Evolutionary conservation across 2,113 vertebrate species (phyloP).

Genomic region (Gymnobelideus leadbeateri): DNA sequence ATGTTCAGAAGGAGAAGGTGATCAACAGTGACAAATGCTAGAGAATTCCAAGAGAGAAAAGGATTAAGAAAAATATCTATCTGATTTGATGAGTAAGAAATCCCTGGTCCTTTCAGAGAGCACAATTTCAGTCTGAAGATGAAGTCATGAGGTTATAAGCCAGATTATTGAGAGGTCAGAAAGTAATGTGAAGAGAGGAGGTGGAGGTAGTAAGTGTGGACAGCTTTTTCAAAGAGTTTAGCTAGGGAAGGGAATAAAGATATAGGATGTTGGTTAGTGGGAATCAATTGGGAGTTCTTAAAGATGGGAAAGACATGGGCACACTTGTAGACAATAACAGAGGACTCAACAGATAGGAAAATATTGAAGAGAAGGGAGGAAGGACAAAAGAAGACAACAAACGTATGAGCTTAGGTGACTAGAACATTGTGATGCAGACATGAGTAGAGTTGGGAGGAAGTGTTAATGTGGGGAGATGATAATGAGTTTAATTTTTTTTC

Average conservation of each 20-base stretch:
- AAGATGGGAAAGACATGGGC: not conserved
- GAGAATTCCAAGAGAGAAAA: not conserved
- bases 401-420: not conserved
- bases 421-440: not conserved
- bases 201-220: no score
- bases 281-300: not conserved
- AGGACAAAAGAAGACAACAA: not conserved
- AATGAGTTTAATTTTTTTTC: not conserved
- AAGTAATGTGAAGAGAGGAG: not conserved
- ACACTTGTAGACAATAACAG: not conserved
- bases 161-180: not conserved
- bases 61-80: not conserved
- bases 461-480: not conserved
- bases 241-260: not conserved
- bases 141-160: not conserved
- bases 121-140: not conserved
- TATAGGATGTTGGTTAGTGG: not conserved
- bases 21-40: not conserved
- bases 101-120: not conserved
- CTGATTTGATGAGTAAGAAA: not conserved
- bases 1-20: not conserved
- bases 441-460: not conserved
- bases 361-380: not conserved
- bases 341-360: not conserved
- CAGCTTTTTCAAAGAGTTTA: not conserved